Evolutionary conservation across 2,888 invertebrate genomes (phyloP).

Genomic region (Stenoptilia bipunctidactyla): DNA sequence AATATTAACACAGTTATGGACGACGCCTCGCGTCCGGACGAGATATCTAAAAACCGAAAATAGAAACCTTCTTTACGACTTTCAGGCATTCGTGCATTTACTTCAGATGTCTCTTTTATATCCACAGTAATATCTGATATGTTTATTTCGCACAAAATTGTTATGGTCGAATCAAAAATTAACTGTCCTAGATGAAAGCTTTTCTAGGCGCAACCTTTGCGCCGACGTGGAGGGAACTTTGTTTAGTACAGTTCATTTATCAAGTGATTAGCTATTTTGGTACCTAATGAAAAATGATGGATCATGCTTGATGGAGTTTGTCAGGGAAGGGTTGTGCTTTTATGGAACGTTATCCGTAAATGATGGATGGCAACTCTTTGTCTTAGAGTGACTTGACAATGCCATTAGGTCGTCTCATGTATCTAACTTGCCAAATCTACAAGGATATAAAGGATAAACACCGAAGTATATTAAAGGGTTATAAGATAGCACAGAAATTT

Average conservation of each 20-base stretch:
- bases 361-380: slow-evolving; percentile 48
- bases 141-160: no score
- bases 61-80: not conserved
- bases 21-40: not conserved
- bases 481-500: no score
- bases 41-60: not conserved
- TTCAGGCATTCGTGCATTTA: not conserved
- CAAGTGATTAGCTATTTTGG: not conserved
- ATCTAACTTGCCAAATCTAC: not conserved
- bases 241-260: not conserved
- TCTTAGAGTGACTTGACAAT: slow-evolving; percentile 31
- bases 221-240: no score
- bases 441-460: no score
- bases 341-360: slow-evolving; percentile 45
- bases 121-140: no score
- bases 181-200: no score
- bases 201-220: no score
- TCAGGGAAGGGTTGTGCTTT: slow-evolving; percentile 41
- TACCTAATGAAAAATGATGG: slow-evolving; percentile 10
- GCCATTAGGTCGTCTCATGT: slow-evolving; percentile 25
- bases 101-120: not conserved
- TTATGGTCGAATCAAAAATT: no score
- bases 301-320: slow-evolving; percentile 4
- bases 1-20: not conserved
- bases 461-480: no score